Evolutionary conservation across 2,113 vertebrate genomes (phyloP).

Genomic region (Tychaedon coryphoeus): DNA sequence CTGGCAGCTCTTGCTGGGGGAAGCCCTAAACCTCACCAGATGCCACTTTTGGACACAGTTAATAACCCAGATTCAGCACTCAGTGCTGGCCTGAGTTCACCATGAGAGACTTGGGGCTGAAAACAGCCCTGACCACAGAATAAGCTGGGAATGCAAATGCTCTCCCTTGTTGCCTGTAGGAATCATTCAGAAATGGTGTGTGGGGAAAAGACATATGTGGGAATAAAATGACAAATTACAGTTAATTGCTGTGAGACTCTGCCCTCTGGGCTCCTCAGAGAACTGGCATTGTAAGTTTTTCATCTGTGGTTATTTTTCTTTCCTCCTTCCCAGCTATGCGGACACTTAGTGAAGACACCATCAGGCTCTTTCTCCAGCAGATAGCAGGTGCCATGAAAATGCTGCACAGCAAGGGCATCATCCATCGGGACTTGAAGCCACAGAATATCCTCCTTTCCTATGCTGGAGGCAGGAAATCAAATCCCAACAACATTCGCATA

Average conservation of each 20-base stretch:
- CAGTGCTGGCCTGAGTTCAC: background rate
- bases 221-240: background rate
- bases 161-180: background rate
- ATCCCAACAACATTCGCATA: conserved; percentile 85
- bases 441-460: conserved; percentile 95
- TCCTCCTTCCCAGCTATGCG: conserved; percentile 80
- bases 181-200: background rate
- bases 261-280: background rate
- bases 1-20: background rate
- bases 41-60: background rate
- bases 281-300: background rate
- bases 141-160: background rate
- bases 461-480: conserved; percentile 80
- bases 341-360: conserved; percentile 93
- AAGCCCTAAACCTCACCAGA: background rate
- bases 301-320: background rate
- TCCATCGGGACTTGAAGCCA: conserved; percentile 94
- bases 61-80: background rate
- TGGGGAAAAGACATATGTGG: background rate
- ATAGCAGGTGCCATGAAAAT: conserved; percentile 92
- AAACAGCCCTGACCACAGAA: background rate
- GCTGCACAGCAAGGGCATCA: conserved; percentile 90
- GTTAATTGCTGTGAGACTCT: background rate
- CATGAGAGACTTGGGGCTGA: rapidly evolving
- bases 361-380: conserved; percentile 92